These are phyloP conservation scores for Melanotaenia duboulayi DNA, from an alignment of 2,113 vertebrate species.

Conservation along the genomic window DNA sequence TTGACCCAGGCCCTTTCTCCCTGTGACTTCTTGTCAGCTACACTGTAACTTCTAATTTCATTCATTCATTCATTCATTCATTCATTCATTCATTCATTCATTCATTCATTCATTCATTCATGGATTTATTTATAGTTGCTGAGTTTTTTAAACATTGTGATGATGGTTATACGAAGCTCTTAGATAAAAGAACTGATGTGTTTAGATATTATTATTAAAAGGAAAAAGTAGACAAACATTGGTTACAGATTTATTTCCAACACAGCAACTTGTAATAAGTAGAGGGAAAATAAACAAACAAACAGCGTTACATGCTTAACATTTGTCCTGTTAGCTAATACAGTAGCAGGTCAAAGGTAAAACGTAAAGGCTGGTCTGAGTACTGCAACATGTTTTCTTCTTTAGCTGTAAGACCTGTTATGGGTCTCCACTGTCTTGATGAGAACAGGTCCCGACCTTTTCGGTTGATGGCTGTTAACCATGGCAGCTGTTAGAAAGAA, in stretches of 20 bases:
- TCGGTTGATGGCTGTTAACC: background rate
- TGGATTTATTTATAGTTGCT: no score
- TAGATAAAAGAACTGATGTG: no score
- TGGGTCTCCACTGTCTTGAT: constrained; percentile 69
- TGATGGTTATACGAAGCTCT: no score
- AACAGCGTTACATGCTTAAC: background rate
- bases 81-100: no score
- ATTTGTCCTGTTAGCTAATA: background rate
- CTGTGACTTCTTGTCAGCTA: no score
- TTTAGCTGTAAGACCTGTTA: constrained; percentile 7
- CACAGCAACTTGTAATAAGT: background rate
- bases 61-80: no score
- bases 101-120: no score
- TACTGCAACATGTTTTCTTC: background rate
- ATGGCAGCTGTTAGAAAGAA: constrained; percentile 13
- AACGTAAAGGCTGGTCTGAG: background rate
- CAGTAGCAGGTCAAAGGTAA: background rate
- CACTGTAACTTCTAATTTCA: no score
- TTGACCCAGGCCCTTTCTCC: no score
- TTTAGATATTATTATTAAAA: background rate
- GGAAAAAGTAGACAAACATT: background rate
- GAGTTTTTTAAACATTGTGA: no score
- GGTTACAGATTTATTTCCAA: constrained; percentile 36
- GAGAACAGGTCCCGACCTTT: constrained; percentile 19
- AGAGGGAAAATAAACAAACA: background rate